A percentile compares a stretch with the other conserved stretches of the same genome.
phyloP scores from a whole-genome alignment of 2,113 vertebrate genomes.

The Tachysurus vachellii region DNA sequence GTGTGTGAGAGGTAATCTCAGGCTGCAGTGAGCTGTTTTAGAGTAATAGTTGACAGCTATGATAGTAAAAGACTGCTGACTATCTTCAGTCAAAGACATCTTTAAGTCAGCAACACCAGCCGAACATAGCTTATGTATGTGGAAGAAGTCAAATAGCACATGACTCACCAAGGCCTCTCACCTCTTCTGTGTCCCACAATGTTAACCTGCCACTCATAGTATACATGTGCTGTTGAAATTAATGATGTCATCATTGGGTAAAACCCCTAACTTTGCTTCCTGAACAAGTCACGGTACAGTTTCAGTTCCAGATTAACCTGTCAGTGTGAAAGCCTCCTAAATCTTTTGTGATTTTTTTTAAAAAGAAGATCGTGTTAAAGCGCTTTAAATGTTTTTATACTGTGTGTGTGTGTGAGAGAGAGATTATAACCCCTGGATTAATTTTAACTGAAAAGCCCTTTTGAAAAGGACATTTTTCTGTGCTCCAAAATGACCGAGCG shows the following conservation, averaged over 20 bases:
- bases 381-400: too few species aligned
- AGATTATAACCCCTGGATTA: background rate
- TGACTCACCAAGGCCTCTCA: too few species aligned
- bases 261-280: too few species aligned
- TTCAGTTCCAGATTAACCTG: too few species aligned
- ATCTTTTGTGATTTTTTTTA: background rate
- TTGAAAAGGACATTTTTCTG: background rate
- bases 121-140: background rate
- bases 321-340: background rate
- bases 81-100: background rate
- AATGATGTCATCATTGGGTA: too few species aligned
- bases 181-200: too few species aligned
- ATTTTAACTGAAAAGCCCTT: background rate
- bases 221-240: too few species aligned
- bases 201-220: too few species aligned
- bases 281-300: too few species aligned
- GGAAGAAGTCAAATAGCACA: background rate
- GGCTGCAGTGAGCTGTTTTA: conserved; percentile 49
- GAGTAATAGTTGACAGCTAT: conserved; percentile 14
- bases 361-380: background rate
- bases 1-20: conserved; percentile 10
- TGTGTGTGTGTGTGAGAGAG: background rate
- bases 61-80: background rate
- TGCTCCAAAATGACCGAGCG: background rate
- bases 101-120: too few species aligned